Evolutionary conservation across 1,140 invertebrate species (phyloP).

Genomic region (Arion vulgaris): DNA sequence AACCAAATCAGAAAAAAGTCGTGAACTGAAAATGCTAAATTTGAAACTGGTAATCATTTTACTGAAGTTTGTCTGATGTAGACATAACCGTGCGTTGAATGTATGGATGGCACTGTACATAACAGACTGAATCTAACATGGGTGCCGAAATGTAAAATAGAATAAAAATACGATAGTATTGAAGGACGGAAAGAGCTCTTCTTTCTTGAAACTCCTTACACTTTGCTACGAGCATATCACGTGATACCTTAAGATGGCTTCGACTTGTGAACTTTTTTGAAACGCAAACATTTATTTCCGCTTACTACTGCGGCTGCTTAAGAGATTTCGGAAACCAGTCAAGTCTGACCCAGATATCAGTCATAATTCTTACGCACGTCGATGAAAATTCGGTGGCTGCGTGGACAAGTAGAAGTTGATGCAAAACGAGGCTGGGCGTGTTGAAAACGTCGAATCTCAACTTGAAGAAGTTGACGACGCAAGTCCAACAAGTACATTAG

Average conservation of each 20-base stretch:
- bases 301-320: not conserved
- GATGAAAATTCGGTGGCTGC: not conserved
- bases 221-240: not conserved
- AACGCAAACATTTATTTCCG: not conserved
- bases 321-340: constrained; percentile 1
- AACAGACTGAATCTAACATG: not conserved
- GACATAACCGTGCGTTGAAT: too few species aligned
- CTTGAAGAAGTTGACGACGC: not conserved
- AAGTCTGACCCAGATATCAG: not conserved
- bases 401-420: constrained; percentile 8
- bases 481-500: not conserved
- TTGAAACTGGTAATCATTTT: not conserved
- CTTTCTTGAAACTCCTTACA: not conserved
- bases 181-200: not conserved
- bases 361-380: not conserved
- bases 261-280: not conserved
- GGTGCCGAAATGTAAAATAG: not conserved
- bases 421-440: not conserved
- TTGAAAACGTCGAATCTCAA: not conserved
- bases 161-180: not conserved
- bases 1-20: not conserved
- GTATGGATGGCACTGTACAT: too few species aligned
- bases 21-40: not conserved
- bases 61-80: not conserved
- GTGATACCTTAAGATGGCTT: constrained; percentile 6